Percentiles rank a stretch among this genome's conserved stretches.
Conservation (phyloP, 2,888 invertebrate species). For the Miltochrista miniata region DNA sequence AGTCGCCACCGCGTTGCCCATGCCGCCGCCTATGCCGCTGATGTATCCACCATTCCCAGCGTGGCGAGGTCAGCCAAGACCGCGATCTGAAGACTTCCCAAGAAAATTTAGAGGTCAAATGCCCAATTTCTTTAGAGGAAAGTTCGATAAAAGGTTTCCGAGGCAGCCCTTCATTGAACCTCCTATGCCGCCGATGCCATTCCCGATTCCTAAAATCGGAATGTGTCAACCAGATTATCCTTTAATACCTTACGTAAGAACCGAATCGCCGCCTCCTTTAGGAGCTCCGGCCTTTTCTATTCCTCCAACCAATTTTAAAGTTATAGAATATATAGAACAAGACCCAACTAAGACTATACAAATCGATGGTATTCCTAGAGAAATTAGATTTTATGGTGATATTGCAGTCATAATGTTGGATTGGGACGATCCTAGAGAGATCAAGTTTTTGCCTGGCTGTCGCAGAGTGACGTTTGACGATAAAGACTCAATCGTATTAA, state of each 20-base stretch:
- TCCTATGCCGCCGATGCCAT: constrained; percentile 50
- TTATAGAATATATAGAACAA: constrained; percentile 73
- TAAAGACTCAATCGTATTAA: constrained; percentile 86
- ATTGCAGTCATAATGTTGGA: constrained; percentile 93
- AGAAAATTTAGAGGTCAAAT: constrained; percentile 62
- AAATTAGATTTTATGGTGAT: constrained; percentile 93
- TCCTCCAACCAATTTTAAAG: constrained; percentile 65
- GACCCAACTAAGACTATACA: constrained; percentile 91
- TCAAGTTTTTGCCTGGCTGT: constrained; percentile 92
- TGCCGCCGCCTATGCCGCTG: constrained; percentile 66
- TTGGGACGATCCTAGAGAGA: constrained; percentile 93
- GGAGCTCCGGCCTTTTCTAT: constrained; percentile 65
- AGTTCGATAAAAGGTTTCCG: constrained; percentile 60
- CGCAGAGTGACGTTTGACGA: constrained; percentile 90
- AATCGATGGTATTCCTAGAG: constrained; percentile 91
- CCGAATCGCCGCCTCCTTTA: constrained; percentile 62
- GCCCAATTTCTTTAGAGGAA: constrained; percentile 62
- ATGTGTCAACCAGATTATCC: constrained; percentile 68
- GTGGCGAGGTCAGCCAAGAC: constrained; percentile 65
- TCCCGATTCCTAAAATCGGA: constrained; percentile 68
- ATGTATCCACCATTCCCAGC: constrained; percentile 52
- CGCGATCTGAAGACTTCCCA: constrained; percentile 62
- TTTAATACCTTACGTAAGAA: constrained; percentile 61
- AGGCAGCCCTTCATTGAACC: constrained; percentile 53
- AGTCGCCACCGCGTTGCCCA: constrained; percentile 44